A percentile compares a stretch with the other conserved stretches of the same genome.
Conservation (phyloP, 2,797 vertebrate species). For the Gambusia yucatana region DNA sequence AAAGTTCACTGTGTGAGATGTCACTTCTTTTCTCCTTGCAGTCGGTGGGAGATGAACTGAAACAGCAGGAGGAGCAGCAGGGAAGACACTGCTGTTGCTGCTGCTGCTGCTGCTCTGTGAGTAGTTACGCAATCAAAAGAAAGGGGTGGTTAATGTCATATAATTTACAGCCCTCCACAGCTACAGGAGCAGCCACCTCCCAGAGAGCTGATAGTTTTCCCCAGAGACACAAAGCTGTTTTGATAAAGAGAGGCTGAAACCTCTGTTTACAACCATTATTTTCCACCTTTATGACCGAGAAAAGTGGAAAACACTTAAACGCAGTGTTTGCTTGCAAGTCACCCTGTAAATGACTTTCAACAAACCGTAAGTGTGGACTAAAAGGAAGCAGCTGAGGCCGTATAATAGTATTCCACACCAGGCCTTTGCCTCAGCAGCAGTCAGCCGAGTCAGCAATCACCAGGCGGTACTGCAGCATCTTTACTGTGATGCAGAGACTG, state of each 20-base stretch:
- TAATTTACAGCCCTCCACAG: constrained; percentile 51
- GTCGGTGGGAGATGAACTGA: constrained; percentile 24
- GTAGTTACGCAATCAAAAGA: constrained; percentile 42
- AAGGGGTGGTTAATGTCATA: constrained; percentile 37
- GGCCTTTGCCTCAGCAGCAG: constrained; percentile 31
- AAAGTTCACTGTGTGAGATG: background rate
- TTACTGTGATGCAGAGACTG: constrained; percentile 30
- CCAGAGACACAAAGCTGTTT: constrained; percentile 24
- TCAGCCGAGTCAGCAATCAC: constrained; percentile 67
- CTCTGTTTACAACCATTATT: constrained; percentile 7
- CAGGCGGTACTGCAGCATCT: constrained; percentile 68
- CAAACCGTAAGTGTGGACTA: constrained; percentile 17
- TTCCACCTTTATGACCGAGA: constrained; percentile 10
- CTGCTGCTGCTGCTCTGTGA: constrained; percentile 24
- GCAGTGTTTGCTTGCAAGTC: constrained; percentile 12
- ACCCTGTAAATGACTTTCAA: constrained; percentile 32
- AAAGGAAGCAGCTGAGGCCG: constrained; percentile 29
- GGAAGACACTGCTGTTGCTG: constrained; percentile 15
- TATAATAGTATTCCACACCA: constrained; percentile 40
- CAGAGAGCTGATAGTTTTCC: constrained; percentile 31
- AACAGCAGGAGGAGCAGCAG: constrained; percentile 21
- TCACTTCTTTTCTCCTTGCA: constrained; percentile 1
- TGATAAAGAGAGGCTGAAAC: constrained; percentile 8
- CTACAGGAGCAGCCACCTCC: constrained; percentile 38
- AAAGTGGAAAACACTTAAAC: constrained; percentile 12